Base-by-base conservation (phyloP, 2,113 vertebrate species). In the Hypomesus transpacificus region DNA sequence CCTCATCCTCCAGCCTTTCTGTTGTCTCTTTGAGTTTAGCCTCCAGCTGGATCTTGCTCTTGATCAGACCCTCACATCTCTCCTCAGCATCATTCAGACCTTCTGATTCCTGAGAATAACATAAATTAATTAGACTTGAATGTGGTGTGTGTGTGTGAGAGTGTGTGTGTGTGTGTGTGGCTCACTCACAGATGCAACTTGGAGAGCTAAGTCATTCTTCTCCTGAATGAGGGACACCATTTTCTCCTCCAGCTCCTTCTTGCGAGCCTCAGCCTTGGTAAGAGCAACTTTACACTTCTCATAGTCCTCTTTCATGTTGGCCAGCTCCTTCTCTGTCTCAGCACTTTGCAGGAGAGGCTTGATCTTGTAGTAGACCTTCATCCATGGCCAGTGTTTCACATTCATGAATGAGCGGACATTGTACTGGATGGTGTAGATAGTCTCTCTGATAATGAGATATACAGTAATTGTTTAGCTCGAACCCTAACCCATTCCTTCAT, bases 291-390 rank as follows among this genome's bases (percentile, higher is more conserved):
- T 56, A 16, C 54, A 56, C 16, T 56, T 56, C 54, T 18, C 54
- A 56, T 18, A 56, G 54, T 93, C 91, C 0, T 79, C 82, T 14
- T 94, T 94, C 90, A 93, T 93, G 69, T 84, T 91, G 21, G 89
- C 87, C 90, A 92, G 91, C 61, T 93, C 91, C 71, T 93, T 93
- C 78, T 93, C 91, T 0, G 92, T 87, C 61, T 93, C 91, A 0
- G 91, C 91, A 0, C 91, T 93, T 78, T 90, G 92, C 52, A 93
- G 82, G 0, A 93, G 79, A 0, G 92, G 92, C 67, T 93, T 92
- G 81, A 93, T 92, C 83, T 90, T 92, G 80, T 93, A 93, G 75
- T 92, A 93, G 1, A 93, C 83, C 58, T 92, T 92, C 92, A 93
- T 93, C 92, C 92, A 93, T 9, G 91, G 83, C 92, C 92, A 93